These are phyloP conservation scores for Dione vanillae DNA, from an alignment of 2,888 invertebrate genomes.

Conservation along the genomic window DNA sequence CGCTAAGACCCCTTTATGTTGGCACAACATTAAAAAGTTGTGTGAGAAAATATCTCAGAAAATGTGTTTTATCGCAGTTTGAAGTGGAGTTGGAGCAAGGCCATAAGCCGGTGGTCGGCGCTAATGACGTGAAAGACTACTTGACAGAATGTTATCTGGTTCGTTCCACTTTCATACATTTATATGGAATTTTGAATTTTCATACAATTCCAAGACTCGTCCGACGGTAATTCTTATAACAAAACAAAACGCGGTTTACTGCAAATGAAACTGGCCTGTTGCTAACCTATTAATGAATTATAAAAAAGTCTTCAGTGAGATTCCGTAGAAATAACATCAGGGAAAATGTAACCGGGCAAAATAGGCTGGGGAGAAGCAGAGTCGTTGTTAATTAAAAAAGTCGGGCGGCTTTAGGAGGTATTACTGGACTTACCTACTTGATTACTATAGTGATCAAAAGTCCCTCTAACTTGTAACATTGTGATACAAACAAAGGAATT, in stretches of 20 bases:
- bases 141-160: constrained; percentile 35
- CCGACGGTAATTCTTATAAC: constrained; percentile 19
- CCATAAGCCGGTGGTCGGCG: constrained; percentile 69
- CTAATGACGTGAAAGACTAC: constrained; percentile 64
- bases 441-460: constrained; percentile 50
- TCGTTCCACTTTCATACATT: constrained; percentile 38
- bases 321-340: constrained; percentile 41
- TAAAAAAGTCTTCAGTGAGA: constrained; percentile 38
- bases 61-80: constrained; percentile 78
- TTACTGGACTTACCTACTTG: constrained; percentile 53
- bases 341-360: constrained; percentile 40
- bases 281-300: constrained; percentile 36
- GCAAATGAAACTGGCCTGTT: constrained; percentile 36
- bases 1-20: constrained; percentile 65
- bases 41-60: constrained; percentile 64
- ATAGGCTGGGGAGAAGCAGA: constrained; percentile 46
- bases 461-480: constrained; percentile 37
- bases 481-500: constrained; percentile 29
- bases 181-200: constrained; percentile 28
- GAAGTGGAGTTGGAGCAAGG: constrained; percentile 62
- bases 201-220: not conserved
- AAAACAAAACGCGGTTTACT: constrained; percentile 25
- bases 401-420: constrained; percentile 52
- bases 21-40: constrained; percentile 77
- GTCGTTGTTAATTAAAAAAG: constrained; percentile 58